Evolutionary conservation across 2,113 vertebrate species (phyloP).

Genomic region (Chaetodon auriga): DNA sequence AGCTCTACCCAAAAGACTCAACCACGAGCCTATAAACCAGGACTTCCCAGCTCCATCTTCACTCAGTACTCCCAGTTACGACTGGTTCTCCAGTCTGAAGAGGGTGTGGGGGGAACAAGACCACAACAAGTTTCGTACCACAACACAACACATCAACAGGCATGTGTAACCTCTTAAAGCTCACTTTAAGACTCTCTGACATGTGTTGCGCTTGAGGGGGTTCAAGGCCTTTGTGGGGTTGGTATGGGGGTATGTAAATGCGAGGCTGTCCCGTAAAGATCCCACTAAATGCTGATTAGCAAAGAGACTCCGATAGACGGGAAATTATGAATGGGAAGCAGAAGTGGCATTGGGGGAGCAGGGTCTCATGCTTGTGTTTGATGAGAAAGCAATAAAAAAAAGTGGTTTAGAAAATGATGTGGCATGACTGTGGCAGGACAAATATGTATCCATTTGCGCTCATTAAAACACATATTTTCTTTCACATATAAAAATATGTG

Average conservation of each 20-base stretch:
- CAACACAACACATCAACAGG: slow-evolving; percentile 67
- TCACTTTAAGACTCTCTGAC: slow-evolving; percentile 65
- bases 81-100: slow-evolving; percentile 51
- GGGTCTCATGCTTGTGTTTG: slow-evolving; percentile 19
- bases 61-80: slow-evolving; percentile 49
- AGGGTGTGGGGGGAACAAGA: slow-evolving; percentile 63
- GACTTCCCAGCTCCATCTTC: slow-evolving; percentile 58
- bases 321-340: slow-evolving; percentile 42
- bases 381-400: slow-evolving; percentile 48
- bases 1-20: slow-evolving; percentile 32
- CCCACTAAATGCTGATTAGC: slow-evolving; percentile 62
- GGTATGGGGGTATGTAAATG: slow-evolving; percentile 49
- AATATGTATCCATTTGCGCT: too few relatives aligned
- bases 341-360: slow-evolving; percentile 4
- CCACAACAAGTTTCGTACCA: slow-evolving; percentile 70
- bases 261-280: slow-evolving; percentile 47
- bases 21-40: slow-evolving; percentile 63
- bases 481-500: slow-evolving; percentile 26
- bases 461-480: slow-evolving; percentile 15
- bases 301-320: slow-evolving; percentile 35
- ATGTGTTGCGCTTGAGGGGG: slow-evolving; percentile 70
- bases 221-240: slow-evolving; percentile 49
- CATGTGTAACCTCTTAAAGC: slow-evolving; percentile 73
- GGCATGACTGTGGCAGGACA: slow-evolving; percentile 40
- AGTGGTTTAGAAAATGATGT: slow-evolving; percentile 23